These are phyloP conservation scores for Megaceryle maxima DNA, from an alignment of 2,113 vertebrate species.

Conservation along the genomic window DNA sequence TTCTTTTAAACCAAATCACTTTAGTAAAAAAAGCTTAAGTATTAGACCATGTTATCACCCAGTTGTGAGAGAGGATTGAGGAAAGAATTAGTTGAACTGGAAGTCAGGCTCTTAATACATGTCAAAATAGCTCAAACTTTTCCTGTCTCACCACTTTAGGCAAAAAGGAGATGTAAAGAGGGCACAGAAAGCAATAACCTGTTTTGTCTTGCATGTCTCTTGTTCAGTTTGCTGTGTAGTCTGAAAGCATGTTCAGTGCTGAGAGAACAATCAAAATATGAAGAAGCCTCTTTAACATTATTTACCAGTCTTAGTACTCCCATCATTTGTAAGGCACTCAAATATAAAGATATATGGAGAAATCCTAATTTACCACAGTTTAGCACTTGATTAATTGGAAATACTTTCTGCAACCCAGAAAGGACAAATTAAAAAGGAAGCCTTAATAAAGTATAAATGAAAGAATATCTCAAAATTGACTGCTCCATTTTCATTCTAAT, in stretches of 20 bases:
- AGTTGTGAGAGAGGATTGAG: slow-evolving; percentile 18
- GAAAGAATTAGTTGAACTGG: slow-evolving; percentile 35
- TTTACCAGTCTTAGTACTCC: neutral
- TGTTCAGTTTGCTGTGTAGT: neutral
- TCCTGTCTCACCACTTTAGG: neutral
- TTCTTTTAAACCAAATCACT: slow-evolving; percentile 31
- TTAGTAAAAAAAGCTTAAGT: neutral
- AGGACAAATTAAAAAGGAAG: neutral
- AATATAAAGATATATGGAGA: neutral
- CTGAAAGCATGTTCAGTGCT: neutral
- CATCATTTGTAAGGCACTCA: neutral
- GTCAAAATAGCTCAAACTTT: slow-evolving; percentile 6
- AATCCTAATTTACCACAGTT: neutral
- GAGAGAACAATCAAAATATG: neutral
- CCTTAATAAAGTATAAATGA: neutral
- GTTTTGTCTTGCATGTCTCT: neutral
- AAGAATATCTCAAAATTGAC: neutral
- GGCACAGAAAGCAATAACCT: neutral
- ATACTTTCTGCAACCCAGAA: neutral
- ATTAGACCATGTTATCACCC: slow-evolving; percentile 24
- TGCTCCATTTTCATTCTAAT: neutral
- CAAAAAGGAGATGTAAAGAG: slow-evolving; percentile 15
- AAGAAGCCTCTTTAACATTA: neutral
- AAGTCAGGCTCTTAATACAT: slow-evolving; percentile 3
- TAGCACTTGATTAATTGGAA: neutral